Percentiles rank a stretch among this genome's conserved stretches.
Evolutionary conservation across 2,797 vertebrate genomes (phyloP).

Genomic region (Eurystomus glaucurus): DNA sequence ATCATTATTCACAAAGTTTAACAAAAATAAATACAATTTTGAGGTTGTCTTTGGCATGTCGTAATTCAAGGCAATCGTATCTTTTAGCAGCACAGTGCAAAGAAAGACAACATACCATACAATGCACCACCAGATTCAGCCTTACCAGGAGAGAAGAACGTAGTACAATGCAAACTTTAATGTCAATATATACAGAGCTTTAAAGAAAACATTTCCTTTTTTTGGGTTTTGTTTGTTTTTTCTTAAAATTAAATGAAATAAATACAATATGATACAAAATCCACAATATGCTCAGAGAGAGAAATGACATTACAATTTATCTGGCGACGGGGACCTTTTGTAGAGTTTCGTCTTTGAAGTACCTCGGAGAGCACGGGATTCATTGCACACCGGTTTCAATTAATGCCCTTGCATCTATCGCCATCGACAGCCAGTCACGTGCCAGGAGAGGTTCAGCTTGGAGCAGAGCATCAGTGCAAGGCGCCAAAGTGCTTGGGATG

Average conservation of each 20-base stretch:
- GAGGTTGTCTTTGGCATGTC: constrained; percentile 78
- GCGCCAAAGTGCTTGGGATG: constrained; percentile 68
- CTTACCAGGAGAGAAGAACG: constrained; percentile 70
- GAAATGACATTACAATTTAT: constrained; percentile 76
- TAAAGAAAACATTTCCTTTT: constrained; percentile 89
- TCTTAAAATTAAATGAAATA: constrained; percentile 94
- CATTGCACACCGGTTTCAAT: constrained; percentile 66
- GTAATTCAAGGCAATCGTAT: constrained; percentile 64
- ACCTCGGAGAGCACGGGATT: constrained; percentile 65
- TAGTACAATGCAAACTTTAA: constrained; percentile 90
- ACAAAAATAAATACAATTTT: constrained; percentile 76
- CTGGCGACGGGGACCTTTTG: constrained; percentile 56
- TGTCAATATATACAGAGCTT: constrained; percentile 95
- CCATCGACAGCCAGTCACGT: constrained; percentile 44
- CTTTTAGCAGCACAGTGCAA: constrained; percentile 72
- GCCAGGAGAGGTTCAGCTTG: constrained; percentile 50
- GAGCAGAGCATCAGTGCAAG: constrained; percentile 67
- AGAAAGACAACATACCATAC: constrained; percentile 52
- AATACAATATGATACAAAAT: constrained; percentile 98
- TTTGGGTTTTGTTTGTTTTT: neutral
- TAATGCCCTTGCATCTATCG: constrained; percentile 68
- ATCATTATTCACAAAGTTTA: constrained; percentile 72
- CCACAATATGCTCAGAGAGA: constrained; percentile 90
- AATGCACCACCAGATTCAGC: constrained; percentile 65
- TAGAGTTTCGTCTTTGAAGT: constrained; percentile 52